A percentile compares a stretch with the other conserved stretches of the same genome.
These are phyloP conservation scores for Perithous albicinctus DNA, from an alignment of 2,888 invertebrate species.

Conservation along the genomic window DNA sequence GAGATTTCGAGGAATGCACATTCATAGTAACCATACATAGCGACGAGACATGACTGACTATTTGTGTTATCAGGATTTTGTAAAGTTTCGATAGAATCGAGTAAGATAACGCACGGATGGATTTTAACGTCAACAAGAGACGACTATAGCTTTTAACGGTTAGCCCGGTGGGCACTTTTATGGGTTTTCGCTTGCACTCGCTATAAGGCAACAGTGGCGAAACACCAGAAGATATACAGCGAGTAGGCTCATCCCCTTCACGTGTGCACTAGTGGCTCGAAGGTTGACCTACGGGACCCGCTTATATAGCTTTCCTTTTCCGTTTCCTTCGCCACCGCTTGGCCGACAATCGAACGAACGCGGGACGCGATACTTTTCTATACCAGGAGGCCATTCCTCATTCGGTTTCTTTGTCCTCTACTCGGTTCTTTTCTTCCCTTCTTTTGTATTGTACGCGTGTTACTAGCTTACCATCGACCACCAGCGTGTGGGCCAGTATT, in stretches of 20 bases:
- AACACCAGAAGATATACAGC: constrained; percentile 24
- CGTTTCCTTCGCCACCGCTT: constrained; percentile 28
- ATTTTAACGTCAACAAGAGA: constrained; percentile 19
- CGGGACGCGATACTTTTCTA: constrained; percentile 46
- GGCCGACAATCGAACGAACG: constrained; percentile 17
- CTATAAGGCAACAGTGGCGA: constrained; percentile 21
- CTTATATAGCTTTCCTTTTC: constrained; percentile 62
- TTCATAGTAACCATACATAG: not conserved
- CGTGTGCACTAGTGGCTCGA: constrained; percentile 17
- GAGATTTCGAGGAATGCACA: constrained; percentile 45
- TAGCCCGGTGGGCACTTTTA: constrained; percentile 52
- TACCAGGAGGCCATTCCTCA: constrained; percentile 55
- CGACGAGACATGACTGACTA: constrained; percentile 1
- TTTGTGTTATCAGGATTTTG: constrained; percentile 54
- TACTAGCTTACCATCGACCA: constrained; percentile 2
- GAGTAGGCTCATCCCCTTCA: constrained; percentile 34
- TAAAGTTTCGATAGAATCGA: constrained; percentile 47
- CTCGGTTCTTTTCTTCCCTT: constrained; percentile 17
- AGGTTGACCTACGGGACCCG: constrained; percentile 60
- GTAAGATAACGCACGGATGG: constrained; percentile 23
- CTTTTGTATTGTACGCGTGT: constrained; percentile 1
- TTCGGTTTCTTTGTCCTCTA: constrained; percentile 50
- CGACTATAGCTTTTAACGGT: constrained; percentile 8
- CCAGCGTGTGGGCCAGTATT: constrained; percentile 15
- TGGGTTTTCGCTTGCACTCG: constrained; percentile 35